Conservation (phyloP, 2,888 invertebrate species). For the Zaprionus lineosus region DNA sequence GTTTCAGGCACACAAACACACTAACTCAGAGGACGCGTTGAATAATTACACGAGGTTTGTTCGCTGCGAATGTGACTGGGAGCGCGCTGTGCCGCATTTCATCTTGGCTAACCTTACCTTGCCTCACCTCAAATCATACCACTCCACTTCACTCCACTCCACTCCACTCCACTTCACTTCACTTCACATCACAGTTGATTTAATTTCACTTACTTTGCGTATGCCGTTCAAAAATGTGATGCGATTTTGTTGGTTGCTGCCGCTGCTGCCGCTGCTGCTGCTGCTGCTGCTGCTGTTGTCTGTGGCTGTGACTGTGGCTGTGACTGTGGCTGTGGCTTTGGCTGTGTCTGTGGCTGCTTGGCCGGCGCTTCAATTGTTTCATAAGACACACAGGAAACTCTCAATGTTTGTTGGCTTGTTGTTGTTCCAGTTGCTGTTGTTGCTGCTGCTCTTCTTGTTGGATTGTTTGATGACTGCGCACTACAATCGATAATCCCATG, state of each 20-base stretch:
- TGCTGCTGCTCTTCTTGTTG: conserved; percentile 34
- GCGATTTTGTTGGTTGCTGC: conserved; percentile 55
- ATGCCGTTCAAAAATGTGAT: conserved; percentile 69
- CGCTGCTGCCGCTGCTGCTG: conserved; percentile 32
- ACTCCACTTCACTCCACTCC: conserved; percentile 4
- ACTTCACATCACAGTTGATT: conserved; percentile 48
- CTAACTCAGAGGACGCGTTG: conserved; percentile 32
- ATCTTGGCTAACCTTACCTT: background rate
- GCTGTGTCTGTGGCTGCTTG: conserved; percentile 50
- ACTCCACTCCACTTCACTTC: background rate
- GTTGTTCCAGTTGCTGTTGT: conserved; percentile 25
- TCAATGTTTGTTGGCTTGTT: conserved; percentile 55
- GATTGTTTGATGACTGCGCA: conserved; percentile 71
- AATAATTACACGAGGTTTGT: conserved; percentile 55
- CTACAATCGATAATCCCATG: conserved; percentile 72
- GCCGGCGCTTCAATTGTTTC: conserved; percentile 70
- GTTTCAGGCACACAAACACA: conserved; percentile 43
- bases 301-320: conserved; percentile 19
- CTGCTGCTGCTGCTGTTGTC: conserved; percentile 12
- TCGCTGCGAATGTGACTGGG: conserved; percentile 41
- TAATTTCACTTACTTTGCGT: conserved; percentile 69
- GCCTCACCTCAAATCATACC: background rate
- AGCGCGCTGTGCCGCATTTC: conserved; percentile 42
- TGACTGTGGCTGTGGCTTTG: conserved; percentile 14
- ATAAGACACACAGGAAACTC: conserved; percentile 60